These are phyloP conservation scores for Molorchus minor DNA, from an alignment of 2,888 invertebrate genomes.

Conservation along the genomic window DNA sequence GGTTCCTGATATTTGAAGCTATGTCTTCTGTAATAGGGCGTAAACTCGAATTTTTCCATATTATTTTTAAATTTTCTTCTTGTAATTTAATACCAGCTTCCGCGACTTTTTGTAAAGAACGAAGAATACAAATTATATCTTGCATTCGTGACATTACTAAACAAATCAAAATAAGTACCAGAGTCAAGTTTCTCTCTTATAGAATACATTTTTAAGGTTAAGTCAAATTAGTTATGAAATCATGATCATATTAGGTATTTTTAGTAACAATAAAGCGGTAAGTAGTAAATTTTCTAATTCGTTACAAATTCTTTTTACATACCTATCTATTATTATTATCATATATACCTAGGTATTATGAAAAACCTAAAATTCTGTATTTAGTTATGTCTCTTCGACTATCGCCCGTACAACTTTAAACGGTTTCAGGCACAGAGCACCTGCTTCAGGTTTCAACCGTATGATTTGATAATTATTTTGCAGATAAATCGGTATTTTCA, in stretches of 20 bases:
- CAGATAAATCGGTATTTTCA: too few relatives aligned
- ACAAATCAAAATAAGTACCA: conserved; percentile 12
- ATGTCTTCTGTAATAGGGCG: conserved; percentile 61
- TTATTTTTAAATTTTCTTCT: conserved; percentile 67
- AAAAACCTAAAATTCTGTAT: too few relatives aligned
- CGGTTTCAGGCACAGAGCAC: too few relatives aligned
- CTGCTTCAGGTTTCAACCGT: too few relatives aligned
- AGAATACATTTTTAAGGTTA: neutral
- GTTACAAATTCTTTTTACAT: too few relatives aligned
- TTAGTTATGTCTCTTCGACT: too few relatives aligned
- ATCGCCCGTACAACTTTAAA: too few relatives aligned
- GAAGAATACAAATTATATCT: conserved; percentile 74
- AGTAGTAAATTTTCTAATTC: too few relatives aligned
- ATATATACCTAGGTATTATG: too few relatives aligned
- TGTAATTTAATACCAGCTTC: conserved; percentile 75
- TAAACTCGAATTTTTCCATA: conserved; percentile 78
- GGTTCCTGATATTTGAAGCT: conserved; percentile 33
- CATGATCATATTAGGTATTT: neutral
- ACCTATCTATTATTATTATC: too few relatives aligned
- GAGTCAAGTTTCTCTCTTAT: neutral
- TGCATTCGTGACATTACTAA: conserved; percentile 67
- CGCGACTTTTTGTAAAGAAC: conserved; percentile 74
- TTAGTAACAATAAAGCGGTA: too few relatives aligned
- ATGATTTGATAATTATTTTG: too few relatives aligned
- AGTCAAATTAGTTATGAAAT: neutral